Evolutionary conservation across 2,797 vertebrate species (phyloP).

Genomic region (Psittacula echo): DNA sequence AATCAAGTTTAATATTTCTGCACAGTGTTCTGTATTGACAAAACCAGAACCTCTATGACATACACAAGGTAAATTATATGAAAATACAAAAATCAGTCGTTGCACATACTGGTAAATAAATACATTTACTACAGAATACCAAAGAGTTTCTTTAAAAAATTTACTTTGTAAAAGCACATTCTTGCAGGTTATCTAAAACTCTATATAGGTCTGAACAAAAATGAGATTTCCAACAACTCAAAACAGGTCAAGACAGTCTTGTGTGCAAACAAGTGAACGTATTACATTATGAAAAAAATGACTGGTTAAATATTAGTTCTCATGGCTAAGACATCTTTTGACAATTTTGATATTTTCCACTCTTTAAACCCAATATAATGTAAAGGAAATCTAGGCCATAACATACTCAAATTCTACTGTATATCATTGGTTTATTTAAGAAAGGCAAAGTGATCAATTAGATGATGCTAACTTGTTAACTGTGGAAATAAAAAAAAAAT

Average conservation of each 20-base stretch:
- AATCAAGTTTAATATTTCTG: constrained; percentile 81
- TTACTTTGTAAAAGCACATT: constrained; percentile 84
- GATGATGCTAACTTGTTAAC: constrained; percentile 23
- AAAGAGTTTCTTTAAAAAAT: constrained; percentile 76
- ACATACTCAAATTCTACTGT: neutral
- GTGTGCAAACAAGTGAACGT: constrained; percentile 66
- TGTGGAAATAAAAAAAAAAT: neutral
- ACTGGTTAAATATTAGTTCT: constrained; percentile 72
- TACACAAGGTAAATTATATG: constrained; percentile 81
- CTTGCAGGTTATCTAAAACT: constrained; percentile 83
- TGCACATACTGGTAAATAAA: constrained; percentile 80
- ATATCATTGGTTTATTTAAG: constrained; percentile 25
- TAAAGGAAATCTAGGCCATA: constrained; percentile 27
- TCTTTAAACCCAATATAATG: neutral
- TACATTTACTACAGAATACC: constrained; percentile 77
- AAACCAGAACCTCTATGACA: constrained; percentile 81
- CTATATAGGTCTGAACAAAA: constrained; percentile 78
- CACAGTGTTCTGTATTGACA: constrained; percentile 79
- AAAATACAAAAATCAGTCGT: constrained; percentile 78
- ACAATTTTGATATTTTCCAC: constrained; percentile 10
- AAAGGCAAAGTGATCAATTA: constrained; percentile 74
- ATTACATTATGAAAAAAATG: constrained; percentile 74
- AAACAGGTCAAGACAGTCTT: constrained; percentile 80
- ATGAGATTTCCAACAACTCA: constrained; percentile 78
- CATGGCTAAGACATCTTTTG: constrained; percentile 49